Base-by-base conservation (phyloP, 2,113 vertebrate species). In the Raja brachyura region DNA sequence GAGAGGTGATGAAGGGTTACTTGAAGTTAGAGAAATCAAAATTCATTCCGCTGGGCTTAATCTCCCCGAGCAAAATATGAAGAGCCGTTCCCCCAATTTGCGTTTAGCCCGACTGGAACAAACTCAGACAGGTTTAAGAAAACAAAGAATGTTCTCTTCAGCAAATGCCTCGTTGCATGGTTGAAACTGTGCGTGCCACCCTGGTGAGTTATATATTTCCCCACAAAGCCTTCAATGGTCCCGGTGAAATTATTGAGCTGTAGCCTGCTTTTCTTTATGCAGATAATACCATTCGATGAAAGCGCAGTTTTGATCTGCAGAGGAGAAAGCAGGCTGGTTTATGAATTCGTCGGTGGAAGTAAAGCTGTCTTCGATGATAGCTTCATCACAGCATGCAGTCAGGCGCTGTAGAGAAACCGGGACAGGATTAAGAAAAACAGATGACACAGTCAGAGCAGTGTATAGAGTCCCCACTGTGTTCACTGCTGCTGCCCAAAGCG, bases 281-380 rank as follows among this genome's bases (percentile, higher is more conserved):
- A 98, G 98, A 99, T 98, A 98, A 99, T 98, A 97, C 97, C 97
- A 97, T 98, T 97, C 97, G 98, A 98, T 98, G 97, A 97, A 98
- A 97, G 97, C 97, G 95, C 95, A 96, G 97, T 98, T 98, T 98
- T 99, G 98, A 99, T 99, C 98, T 98, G 97, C 96, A 96, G 96
- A 96, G 97, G 97, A 97, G 98, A 98, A 98, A 98, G 97, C 96
- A 97, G 97, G 98, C 97, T 96, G 96, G 96, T 96, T 96, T 97
- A 96, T 96, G 97, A 97, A 96, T 98, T 97, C 97, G 97, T 97
- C 97, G 97, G 96, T 97, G 95, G 97, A 97, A 98, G 98, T 97
- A 97, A 99, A 98, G 98, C 98, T 98, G 98, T 98, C 98, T 97
- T 98, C 97, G 96, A 97, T 98, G 98, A 99, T 99, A 99, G 98